Evolutionary conservation across 2,113 vertebrate genomes (phyloP).

Genomic region (Chiloscyllium plagiosum): DNA sequence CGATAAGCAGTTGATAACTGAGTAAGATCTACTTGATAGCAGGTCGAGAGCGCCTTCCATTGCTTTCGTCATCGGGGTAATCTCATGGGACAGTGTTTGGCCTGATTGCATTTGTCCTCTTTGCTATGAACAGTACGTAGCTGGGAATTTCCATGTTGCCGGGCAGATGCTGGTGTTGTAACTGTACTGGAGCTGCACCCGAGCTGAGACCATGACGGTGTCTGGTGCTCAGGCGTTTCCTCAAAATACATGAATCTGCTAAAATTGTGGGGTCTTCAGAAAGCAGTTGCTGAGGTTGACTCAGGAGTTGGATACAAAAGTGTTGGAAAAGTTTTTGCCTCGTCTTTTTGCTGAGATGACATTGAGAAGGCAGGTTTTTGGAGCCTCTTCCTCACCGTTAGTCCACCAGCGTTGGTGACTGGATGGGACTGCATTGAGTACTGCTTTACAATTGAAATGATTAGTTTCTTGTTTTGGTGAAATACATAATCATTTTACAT

Average conservation of each 20-base stretch:
- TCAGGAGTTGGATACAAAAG: background rate
- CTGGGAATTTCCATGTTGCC: background rate
- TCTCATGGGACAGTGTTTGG: no score
- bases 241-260: background rate
- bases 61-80: background rate
- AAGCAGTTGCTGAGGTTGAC: background rate
- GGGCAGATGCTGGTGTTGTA: background rate
- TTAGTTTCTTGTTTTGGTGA: background rate
- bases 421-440: background rate
- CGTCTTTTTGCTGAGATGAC: background rate
- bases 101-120: background rate
- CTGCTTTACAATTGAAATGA: background rate
- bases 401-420: background rate
- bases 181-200: background rate
- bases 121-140: background rate
- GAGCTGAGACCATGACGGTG: background rate
- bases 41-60: background rate
- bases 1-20: background rate
- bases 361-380: background rate
- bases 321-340: background rate
- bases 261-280: background rate
- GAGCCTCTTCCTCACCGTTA: background rate
- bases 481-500: background rate
- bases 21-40: background rate
- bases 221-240: background rate